These are phyloP conservation scores for Tautogolabrus adspersus DNA, from an alignment of 2,113 vertebrate species.

Conservation along the genomic window DNA sequence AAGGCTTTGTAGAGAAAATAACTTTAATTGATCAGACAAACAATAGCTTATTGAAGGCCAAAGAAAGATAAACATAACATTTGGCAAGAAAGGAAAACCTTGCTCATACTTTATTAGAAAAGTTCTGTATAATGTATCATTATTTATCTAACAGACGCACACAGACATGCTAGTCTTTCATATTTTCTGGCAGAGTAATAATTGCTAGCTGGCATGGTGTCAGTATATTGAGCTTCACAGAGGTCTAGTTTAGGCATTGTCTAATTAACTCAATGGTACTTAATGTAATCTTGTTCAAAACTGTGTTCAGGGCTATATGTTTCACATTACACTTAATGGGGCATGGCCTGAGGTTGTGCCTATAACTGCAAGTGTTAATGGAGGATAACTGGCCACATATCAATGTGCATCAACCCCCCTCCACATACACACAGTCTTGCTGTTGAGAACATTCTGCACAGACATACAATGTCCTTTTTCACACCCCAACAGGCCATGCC, in stretches of 20 bases:
- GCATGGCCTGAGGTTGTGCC: background rate
- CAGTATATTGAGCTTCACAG: constrained; percentile 43
- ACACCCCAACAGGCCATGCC: constrained; percentile 22
- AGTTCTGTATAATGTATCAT: background rate
- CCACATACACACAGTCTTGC: background rate
- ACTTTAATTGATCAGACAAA: constrained; percentile 38
- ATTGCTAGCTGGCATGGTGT: constrained; percentile 1
- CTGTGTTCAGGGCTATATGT: constrained; percentile 8
- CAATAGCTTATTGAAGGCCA: constrained; percentile 30
- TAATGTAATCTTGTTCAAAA: constrained; percentile 35
- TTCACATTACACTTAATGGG: constrained; percentile 34
- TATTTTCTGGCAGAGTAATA: constrained; percentile 30
- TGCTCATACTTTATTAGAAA: background rate
- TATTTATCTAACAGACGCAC: background rate
- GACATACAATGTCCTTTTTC: background rate
- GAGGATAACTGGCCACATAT: background rate
- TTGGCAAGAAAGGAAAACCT: background rate
- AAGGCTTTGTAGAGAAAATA: constrained; percentile 19
- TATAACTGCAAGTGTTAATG: background rate
- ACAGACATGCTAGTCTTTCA: background rate
- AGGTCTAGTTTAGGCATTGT: constrained; percentile 41
- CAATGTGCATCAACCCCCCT: constrained; percentile 6
- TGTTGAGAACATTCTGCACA: constrained; percentile 14
- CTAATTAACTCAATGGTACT: constrained; percentile 30
- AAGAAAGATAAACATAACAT: constrained; percentile 31